Base-by-base conservation (phyloP, 2,113 vertebrate species). In the Oncorhynchus keta region DNA sequence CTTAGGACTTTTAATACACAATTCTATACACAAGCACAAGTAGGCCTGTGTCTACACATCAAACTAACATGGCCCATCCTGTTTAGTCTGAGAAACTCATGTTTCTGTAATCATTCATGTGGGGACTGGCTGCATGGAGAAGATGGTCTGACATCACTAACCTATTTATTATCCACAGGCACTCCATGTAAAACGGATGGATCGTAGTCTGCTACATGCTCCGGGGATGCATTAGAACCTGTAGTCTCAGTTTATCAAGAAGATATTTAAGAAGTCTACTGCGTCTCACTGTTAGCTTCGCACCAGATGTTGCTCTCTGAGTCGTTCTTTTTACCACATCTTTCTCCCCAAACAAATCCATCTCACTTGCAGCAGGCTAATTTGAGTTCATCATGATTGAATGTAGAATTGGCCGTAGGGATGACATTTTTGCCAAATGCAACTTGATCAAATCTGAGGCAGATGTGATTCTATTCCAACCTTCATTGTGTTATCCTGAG, bases 171-270 rank as follows among this genome's bases (percentile, higher is more conserved):
- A 75, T 75, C 81, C 62, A 39, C 32, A 30, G 35, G 67, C 24
- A 24, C 70, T 73, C 49, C 39, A 73, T 59, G 28, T 61, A 70
- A 76, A 79, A 69, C 74, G 74, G 61, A 84, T 70, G 64, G 69
- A 78, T 81, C 9, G 22, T 59, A 76, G 83, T 79, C 45, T 61
- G 55, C 30, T 76, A 39, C 57, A 73, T 79, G 71, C 57, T 76
- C 64, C 62, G 14, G 26, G 78, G 78, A 64, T 39, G 68, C 61
- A 74, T 85, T 35, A 65, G 68, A 11, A 48, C 68, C 35, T 18
- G 8, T 32, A 6, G 49, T 9, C 3, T 62, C 70, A 68, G 73
- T 82, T 76, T 68, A 26, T 72, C 28, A 22, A 14, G 14, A 70
- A 72, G n/a, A 61, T 48, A 49, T 68, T 64, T 39, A 57, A 26